Evolutionary conservation across 2,113 vertebrate genomes (phyloP).

Genomic region (Lates calcarifer): DNA sequence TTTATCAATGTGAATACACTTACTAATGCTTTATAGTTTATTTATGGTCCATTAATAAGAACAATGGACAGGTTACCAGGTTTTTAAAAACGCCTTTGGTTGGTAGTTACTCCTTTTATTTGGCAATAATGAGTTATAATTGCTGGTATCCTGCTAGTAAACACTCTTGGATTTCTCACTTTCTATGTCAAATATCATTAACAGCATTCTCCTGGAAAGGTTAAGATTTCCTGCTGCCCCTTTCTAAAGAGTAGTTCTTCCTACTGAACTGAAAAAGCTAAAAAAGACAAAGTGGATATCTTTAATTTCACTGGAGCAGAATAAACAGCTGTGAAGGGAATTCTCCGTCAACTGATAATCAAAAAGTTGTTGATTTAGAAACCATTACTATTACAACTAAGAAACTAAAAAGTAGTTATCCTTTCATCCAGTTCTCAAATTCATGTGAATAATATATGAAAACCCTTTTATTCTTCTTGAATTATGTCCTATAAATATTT

Average conservation of each 20-base stretch:
- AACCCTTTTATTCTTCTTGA: conserved; percentile 4
- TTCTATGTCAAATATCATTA: background rate
- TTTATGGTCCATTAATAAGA: no score
- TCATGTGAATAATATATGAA: background rate
- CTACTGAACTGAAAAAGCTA: background rate
- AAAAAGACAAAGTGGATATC: background rate
- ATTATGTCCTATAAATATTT: conserved; percentile 46
- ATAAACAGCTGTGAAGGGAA: background rate
- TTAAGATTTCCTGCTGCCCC: background rate
- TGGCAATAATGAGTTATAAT: background rate
- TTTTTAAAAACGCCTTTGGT: background rate
- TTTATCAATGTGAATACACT: background rate
- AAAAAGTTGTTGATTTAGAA: background rate
- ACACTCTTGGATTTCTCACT: background rate
- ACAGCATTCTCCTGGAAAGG: background rate
- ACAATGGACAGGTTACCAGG: background rate
- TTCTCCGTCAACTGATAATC: background rate
- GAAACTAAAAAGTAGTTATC: no score
- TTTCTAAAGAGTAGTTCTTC: background rate
- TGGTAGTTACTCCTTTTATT: background rate
- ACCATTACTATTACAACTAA: background rate
- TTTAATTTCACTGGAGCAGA: background rate
- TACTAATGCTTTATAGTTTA: background rate
- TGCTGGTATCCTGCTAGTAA: background rate
- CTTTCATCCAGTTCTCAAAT: background rate